Percentiles rank a stretch among this genome's conserved stretches.
Conservation (phyloP, 2,797 vertebrate genomes). For the Cheirogaleus major region DNA sequence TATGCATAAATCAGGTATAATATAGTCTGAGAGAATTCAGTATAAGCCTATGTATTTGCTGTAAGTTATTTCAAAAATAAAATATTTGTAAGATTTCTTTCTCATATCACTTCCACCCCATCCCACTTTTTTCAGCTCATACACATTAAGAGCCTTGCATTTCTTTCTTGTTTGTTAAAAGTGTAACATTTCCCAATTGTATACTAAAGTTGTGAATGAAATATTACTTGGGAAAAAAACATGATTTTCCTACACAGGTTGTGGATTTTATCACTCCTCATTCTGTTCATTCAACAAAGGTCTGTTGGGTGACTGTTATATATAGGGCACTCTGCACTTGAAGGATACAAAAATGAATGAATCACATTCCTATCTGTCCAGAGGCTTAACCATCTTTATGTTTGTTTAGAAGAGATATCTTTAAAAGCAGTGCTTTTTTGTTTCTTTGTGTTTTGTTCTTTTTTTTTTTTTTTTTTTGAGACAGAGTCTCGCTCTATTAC, state of each 20-base stretch:
- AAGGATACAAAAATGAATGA: background rate
- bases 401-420: constrained; percentile 1
- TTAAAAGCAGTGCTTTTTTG: background rate
- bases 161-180: constrained; percentile 29
- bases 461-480: too few species aligned
- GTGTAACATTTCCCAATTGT: background rate
- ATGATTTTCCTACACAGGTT: background rate
- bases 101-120: background rate
- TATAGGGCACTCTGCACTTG: background rate
- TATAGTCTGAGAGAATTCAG: background rate
- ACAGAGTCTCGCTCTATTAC: too few species aligned
- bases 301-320: background rate
- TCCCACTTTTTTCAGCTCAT: background rate
- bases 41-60: background rate
- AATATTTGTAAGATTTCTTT: constrained; percentile 10
- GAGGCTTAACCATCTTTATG: background rate
- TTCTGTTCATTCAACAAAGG: background rate
- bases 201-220: constrained; percentile 20
- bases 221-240: background rate
- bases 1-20: background rate
- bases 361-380: background rate
- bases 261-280: background rate
- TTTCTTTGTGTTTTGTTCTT: too few species aligned
- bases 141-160: background rate
- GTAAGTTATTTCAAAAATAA: constrained; percentile 12